These are phyloP conservation scores for Ovibos moschatus DNA, from an alignment of 2,113 vertebrate genomes.

Conservation along the genomic window DNA sequence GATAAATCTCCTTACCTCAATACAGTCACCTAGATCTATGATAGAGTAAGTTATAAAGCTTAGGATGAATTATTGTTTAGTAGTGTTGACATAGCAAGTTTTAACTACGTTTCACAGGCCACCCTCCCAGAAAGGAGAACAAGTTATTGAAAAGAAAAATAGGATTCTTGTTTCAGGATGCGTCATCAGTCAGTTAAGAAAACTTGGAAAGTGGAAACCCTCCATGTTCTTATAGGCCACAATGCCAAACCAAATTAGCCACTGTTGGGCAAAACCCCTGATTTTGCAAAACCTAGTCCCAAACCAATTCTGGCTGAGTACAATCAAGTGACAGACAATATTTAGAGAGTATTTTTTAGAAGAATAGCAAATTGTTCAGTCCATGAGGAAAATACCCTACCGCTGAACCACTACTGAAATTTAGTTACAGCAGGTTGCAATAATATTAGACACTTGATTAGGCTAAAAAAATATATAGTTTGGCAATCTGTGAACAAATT, in stretches of 20 bases:
- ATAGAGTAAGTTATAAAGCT: neutral
- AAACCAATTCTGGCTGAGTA: slow-evolving; percentile 36
- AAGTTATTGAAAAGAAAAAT: slow-evolving; percentile 55
- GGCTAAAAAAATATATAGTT: neutral
- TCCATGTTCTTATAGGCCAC: slow-evolving; percentile 19
- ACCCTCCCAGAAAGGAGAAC: neutral
- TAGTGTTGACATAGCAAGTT: neutral
- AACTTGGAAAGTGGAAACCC: slow-evolving; percentile 64
- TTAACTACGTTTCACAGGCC: neutral
- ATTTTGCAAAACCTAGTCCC: slow-evolving; percentile 61
- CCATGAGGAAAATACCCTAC: neutral
- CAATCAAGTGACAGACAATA: slow-evolving; percentile 7
- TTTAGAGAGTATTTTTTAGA: slow-evolving; percentile 42
- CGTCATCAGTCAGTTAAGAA: slow-evolving; percentile 57
- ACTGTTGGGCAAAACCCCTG: slow-evolving; percentile 62
- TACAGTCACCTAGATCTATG: neutral
- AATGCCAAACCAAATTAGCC: slow-evolving; percentile 43
- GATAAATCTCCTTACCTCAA: neutral
- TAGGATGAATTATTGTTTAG: neutral
- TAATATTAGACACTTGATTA: neutral
- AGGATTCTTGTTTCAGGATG: slow-evolving; percentile 54
- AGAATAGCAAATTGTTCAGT: neutral
- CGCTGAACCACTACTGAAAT: neutral
- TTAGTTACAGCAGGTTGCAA: neutral
- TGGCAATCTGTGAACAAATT: neutral